Conservation (phyloP, 2,888 invertebrate genomes). For the Melinopterus prodromus region DNA sequence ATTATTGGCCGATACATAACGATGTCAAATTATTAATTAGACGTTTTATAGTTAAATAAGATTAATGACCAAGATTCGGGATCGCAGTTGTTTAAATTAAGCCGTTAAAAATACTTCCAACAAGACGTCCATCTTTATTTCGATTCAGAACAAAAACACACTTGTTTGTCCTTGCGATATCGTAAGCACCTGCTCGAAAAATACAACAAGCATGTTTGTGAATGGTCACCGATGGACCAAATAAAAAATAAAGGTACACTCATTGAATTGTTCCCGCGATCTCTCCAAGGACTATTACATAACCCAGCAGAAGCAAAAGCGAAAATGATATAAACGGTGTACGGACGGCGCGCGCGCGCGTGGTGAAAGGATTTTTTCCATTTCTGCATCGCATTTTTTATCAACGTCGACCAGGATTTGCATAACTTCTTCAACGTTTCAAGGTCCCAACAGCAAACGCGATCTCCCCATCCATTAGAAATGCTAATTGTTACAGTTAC, state of each 20-base stretch:
- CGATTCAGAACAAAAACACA: background rate
- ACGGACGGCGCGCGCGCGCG: background rate
- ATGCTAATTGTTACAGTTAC: slow-evolving; percentile 4
- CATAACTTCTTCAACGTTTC: slow-evolving; percentile 4
- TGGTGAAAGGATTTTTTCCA: slow-evolving; percentile 1
- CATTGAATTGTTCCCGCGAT: background rate
- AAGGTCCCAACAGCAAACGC: background rate
- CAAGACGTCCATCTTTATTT: background rate
- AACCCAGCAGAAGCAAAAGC: background rate
- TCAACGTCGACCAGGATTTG: background rate
- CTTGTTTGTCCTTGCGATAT: background rate
- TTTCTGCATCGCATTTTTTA: background rate
- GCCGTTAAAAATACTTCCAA: too few relatives aligned
- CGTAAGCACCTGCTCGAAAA: background rate
- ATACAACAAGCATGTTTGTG: background rate
- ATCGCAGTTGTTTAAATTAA: too few relatives aligned
- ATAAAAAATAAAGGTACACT: background rate
- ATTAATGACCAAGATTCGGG: too few relatives aligned
- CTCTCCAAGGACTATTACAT: background rate
- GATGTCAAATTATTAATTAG: too few relatives aligned
- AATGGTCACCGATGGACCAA: background rate
- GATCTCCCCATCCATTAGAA: background rate
- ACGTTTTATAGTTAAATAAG: too few relatives aligned
- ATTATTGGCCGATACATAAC: background rate
- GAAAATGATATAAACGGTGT: background rate